These are phyloP conservation scores for Linnaemya tessellans DNA, from an alignment of 2,888 invertebrate species.

Conservation along the genomic window DNA sequence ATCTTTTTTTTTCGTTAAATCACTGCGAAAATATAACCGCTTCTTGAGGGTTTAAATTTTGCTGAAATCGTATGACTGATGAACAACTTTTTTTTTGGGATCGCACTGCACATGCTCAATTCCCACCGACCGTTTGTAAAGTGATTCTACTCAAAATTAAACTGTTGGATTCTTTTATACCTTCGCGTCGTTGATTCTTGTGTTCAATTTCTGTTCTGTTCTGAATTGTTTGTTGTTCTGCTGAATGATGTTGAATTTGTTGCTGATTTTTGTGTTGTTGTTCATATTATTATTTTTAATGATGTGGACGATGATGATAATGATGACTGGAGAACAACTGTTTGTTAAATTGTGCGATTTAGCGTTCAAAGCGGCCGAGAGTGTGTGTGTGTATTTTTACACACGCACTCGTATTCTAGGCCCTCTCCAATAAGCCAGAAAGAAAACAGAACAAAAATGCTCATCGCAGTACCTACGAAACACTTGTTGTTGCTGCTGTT, in stretches of 20 bases:
- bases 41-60: constrained; percentile 1
- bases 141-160: constrained; percentile 67
- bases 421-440: constrained; percentile 50
- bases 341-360: constrained; percentile 43
- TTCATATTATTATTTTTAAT: constrained; percentile 54
- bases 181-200: constrained; percentile 75
- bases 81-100: constrained; percentile 6
- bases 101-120: constrained; percentile 27
- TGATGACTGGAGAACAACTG: constrained; percentile 55
- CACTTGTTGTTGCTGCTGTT: constrained; percentile 34
- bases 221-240: constrained; percentile 66
- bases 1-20: constrained; percentile 7
- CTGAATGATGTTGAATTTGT: constrained; percentile 53
- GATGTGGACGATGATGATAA: constrained; percentile 60
- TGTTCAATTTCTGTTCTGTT: constrained; percentile 57
- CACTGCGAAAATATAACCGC: not conserved
- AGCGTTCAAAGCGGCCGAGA: constrained; percentile 36
- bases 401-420: constrained; percentile 45
- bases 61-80: not conserved
- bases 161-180: constrained; percentile 82
- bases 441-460: constrained; percentile 56
- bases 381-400: constrained; percentile 39
- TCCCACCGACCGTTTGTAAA: constrained; percentile 70
- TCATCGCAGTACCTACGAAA: constrained; percentile 26
- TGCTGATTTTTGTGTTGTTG: constrained; percentile 48